Conservation (phyloP, 2,797 vertebrate species). For the Eulemur coronatus region DNA sequence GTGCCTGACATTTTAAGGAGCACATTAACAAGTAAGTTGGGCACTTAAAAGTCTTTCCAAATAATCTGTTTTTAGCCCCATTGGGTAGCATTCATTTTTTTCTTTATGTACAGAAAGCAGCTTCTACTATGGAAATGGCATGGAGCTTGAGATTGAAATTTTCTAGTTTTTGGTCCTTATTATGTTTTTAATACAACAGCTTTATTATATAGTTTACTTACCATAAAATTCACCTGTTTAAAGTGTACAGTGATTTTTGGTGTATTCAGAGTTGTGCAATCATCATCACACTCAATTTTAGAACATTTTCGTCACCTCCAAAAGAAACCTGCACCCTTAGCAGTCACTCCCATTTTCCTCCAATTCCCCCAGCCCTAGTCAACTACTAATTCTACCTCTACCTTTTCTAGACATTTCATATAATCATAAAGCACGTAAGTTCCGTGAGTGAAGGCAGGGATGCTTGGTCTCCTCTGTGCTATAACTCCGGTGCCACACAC, state of each 20-base stretch:
- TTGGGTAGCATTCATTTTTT: neutral
- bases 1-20: neutral
- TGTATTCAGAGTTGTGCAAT: neutral
- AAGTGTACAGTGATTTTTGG: neutral
- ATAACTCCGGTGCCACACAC: neutral
- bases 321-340: neutral
- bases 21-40: neutral
- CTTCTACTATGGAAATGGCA: neutral
- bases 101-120: neutral
- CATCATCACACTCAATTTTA: neutral
- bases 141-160: neutral
- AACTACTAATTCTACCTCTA: neutral
- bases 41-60: conserved; percentile 10
- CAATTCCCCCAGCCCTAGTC: neutral
- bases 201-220: neutral
- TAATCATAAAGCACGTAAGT: neutral
- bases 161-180: neutral
- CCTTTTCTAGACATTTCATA: neutral
- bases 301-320: neutral
- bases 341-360: neutral
- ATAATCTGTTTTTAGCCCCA: neutral
- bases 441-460: neutral
- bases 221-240: neutral
- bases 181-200: neutral
- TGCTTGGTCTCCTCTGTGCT: neutral